These are phyloP conservation scores for Chloromyia formosa DNA, from an alignment of 2,888 invertebrate species.

Conservation along the genomic window DNA sequence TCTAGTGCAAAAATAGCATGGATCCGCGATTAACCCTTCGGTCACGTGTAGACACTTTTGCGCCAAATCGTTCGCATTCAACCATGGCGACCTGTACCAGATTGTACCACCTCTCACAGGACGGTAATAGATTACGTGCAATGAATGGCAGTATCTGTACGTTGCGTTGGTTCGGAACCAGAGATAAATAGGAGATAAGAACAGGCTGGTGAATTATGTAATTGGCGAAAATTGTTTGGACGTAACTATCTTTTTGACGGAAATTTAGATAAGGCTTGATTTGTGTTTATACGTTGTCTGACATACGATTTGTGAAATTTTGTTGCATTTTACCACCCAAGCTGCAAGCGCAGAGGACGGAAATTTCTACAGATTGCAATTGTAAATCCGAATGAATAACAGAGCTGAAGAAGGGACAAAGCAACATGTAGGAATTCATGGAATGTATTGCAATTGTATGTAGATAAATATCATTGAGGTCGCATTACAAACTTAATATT, in stretches of 20 bases:
- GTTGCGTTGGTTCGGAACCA: not conserved
- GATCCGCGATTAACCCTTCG: not conserved
- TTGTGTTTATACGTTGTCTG: slow-evolving; percentile 18
- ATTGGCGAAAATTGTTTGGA: slow-evolving; percentile 35
- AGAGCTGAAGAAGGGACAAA: too few relatives aligned
- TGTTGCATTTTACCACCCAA: not conserved
- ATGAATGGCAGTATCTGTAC: slow-evolving; percentile 20
- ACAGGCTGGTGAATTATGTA: slow-evolving; percentile 31
- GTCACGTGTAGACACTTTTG: not conserved
- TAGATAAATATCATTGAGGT: too few relatives aligned
- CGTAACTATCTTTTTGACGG: slow-evolving; percentile 19
- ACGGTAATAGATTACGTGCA: slow-evolving; percentile 15
- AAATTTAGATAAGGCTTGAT: slow-evolving; percentile 27
- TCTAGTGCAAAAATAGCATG: not conserved
- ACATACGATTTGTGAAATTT: not conserved
- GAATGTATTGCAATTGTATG: too few relatives aligned
- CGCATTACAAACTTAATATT: too few relatives aligned
- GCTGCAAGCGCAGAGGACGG: too few relatives aligned
- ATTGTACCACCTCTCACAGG: not conserved
- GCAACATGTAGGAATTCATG: too few relatives aligned
- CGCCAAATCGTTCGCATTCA: not conserved
- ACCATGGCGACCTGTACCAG: not conserved
- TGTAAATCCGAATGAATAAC: too few relatives aligned
- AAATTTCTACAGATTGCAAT: too few relatives aligned
- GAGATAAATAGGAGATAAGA: slow-evolving; percentile 37